phyloP scores from a whole-genome alignment of 2,113 vertebrate genomes.

The Verasper variegatus region DNA sequence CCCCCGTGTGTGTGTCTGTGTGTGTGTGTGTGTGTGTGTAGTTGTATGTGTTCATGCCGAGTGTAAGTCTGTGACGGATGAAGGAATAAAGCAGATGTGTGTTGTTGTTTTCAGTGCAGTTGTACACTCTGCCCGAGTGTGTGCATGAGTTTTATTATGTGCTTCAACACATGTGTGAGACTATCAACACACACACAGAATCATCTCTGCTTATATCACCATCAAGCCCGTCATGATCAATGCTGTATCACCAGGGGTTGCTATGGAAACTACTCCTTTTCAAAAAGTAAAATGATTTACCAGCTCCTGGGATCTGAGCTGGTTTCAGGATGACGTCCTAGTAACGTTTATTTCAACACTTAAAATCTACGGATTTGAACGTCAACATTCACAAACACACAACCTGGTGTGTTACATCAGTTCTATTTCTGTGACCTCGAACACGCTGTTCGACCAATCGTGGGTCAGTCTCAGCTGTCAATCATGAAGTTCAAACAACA shows the following conservation, averaged over 20 bases:
- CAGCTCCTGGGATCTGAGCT: neutral
- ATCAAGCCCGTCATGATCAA: neutral
- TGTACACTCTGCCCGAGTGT: neutral
- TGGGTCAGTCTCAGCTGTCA: too few species aligned
- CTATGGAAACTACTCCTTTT: constrained; percentile 49
- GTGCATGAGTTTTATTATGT: neutral
- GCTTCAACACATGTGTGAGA: neutral
- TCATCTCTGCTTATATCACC: too few species aligned
- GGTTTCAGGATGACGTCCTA: neutral
- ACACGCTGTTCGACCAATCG: too few species aligned
- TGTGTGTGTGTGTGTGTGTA: constrained; percentile 6
- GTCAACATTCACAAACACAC: too few species aligned
- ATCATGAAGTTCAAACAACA: too few species aligned
- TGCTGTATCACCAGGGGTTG: constrained; percentile 27
- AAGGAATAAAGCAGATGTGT: neutral
- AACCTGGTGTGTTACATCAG: neutral
- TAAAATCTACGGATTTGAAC: too few species aligned
- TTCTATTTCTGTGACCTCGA: neutral
- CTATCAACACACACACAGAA: too few species aligned
- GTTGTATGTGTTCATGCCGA: constrained; percentile 1
- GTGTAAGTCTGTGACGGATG: neutral
- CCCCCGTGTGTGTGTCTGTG: too few species aligned
- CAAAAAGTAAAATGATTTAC: neutral
- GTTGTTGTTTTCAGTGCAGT: neutral
- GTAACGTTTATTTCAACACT: too few species aligned